Conservation (phyloP, 2,797 vertebrate species). For the Sternarchorhynchus goeldii region DNA sequence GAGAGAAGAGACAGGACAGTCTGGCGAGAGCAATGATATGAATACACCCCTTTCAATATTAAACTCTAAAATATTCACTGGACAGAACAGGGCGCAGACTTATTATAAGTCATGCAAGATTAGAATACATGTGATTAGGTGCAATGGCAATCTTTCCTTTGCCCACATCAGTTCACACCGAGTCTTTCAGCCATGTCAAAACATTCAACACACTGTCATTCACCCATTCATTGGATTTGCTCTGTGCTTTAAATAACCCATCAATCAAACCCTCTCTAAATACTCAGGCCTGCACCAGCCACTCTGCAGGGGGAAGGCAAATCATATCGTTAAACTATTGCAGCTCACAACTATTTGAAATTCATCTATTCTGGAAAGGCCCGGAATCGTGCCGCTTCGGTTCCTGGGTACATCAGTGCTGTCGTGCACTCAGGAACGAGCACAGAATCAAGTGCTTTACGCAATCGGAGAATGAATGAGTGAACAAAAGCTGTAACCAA, state of each 20-base stretch:
- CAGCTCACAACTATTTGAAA: conserved; percentile 44
- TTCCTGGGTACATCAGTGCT: conserved; percentile 25
- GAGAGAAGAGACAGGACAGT: not conserved
- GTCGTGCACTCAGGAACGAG: conserved; percentile 17
- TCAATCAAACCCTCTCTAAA: conserved; percentile 35
- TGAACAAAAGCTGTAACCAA: conserved; percentile 10
- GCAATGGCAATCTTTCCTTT: not conserved
- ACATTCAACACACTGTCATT: conserved; percentile 30
- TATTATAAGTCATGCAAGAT: conserved; percentile 13
- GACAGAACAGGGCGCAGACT: not conserved
- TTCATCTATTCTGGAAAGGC: conserved; percentile 17
- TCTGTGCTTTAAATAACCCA: conserved; percentile 49
- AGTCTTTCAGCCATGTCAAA: conserved; percentile 31
- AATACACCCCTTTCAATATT: conserved; percentile 6
- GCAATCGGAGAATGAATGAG: conserved; percentile 16
- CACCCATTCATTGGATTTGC: conserved; percentile 37
- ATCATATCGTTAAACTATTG: conserved; percentile 24
- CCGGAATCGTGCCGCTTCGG: conserved; percentile 14
- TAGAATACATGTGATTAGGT: conserved; percentile 2
- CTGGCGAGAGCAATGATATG: not conserved
- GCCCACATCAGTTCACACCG: not conserved
- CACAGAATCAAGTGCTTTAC: conserved; percentile 25
- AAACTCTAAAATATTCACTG: not conserved
- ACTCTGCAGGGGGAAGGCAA: conserved; percentile 9
- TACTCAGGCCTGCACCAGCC: conserved; percentile 10